phyloP scores from a whole-genome alignment of 1,140 invertebrate species.

The Spodoptera frugiperda region DNA sequence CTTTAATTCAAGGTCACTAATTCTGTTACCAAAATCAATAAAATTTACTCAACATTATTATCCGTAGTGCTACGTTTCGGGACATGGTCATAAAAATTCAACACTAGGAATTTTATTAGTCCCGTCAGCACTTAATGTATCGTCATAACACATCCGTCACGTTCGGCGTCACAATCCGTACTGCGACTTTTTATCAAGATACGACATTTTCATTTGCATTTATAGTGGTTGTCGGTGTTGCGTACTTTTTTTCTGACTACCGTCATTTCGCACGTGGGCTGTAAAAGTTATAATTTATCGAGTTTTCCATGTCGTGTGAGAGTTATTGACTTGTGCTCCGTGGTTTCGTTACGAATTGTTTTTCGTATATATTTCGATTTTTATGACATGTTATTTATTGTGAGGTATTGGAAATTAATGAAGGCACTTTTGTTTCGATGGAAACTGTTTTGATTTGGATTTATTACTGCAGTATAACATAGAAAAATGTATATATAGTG shows the following conservation, averaged over 20 bases:
- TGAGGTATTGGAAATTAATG: background rate
- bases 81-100: no score
- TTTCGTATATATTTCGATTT: background rate
- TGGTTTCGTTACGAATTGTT: background rate
- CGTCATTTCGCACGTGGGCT: conserved; percentile 23
- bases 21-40: background rate
- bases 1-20: background rate
- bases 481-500: no score
- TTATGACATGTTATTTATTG: background rate
- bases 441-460: no score
- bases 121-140: conserved; percentile 3
- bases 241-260: conserved; percentile 22
- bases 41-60: no score
- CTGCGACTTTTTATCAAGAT: conserved; percentile 43
- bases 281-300: conserved; percentile 37
- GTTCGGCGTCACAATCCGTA: conserved; percentile 9
- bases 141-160: conserved; percentile 19
- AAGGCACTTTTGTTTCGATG: no score
- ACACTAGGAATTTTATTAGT: background rate
- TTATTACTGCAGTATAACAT: no score
- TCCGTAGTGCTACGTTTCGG: no score
- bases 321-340: conserved; percentile 18
- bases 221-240: conserved; percentile 39
- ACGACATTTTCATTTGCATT: conserved; percentile 43
- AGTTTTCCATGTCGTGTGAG: conserved; percentile 9